Percentiles rank a stretch among this genome's conserved stretches.
Conservation (phyloP, 1,140 invertebrate genomes). For the Heliconius nattereri region DNA sequence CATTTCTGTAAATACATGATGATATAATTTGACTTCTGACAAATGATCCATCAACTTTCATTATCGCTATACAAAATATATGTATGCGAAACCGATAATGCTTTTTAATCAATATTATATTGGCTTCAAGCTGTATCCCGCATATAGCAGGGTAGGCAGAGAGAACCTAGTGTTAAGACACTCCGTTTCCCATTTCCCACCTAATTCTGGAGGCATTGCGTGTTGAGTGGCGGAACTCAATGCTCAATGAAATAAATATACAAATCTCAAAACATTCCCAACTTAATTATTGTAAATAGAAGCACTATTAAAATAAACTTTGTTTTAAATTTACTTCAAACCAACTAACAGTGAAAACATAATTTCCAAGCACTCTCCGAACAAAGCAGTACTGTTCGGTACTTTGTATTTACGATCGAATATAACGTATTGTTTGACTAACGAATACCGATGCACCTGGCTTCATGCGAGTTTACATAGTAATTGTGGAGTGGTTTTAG, state of each 20-base stretch:
- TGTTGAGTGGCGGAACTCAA: background rate
- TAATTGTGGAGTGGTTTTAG: constrained; percentile 24
- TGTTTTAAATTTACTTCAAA: constrained; percentile 29
- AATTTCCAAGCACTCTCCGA: constrained; percentile 43
- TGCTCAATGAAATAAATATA: background rate
- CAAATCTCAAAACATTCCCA: constrained; percentile 7
- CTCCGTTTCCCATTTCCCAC: too few relatives aligned
- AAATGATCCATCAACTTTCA: constrained; percentile 44
- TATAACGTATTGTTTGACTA: constrained; percentile 61
- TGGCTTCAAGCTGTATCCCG: too few relatives aligned
- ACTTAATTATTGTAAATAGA: constrained; percentile 17
- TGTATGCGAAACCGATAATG: background rate
- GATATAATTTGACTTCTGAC: constrained; percentile 56
- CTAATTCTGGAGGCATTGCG: too few relatives aligned
- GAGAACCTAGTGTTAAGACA: too few relatives aligned
- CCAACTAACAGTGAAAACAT: constrained; percentile 47
- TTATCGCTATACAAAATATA: constrained; percentile 14
- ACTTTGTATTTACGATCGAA: constrained; percentile 34
- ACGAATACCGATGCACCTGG: constrained; percentile 58
- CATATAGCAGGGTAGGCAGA: too few relatives aligned
- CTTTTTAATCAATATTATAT: background rate
- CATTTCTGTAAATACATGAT: constrained; percentile 52
- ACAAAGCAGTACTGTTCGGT: constrained; percentile 46
- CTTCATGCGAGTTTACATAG: constrained; percentile 46
- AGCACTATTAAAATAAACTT: constrained; percentile 10